Evolutionary conservation across 2,797 vertebrate genomes (phyloP).

Genomic region (Lutra lutra): DNA sequence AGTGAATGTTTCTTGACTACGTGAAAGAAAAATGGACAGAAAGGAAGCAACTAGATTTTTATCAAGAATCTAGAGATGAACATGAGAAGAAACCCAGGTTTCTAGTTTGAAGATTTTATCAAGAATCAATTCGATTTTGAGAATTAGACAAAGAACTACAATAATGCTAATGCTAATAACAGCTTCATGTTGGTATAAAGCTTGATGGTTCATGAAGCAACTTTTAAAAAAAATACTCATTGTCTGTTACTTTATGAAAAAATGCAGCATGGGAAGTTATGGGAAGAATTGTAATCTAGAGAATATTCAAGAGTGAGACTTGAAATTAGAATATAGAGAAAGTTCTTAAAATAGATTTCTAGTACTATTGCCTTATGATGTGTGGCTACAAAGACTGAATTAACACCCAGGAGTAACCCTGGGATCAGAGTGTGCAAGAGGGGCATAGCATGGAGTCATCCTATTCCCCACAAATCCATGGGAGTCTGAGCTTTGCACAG

Average conservation of each 20-base stretch:
- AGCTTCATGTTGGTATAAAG: neutral
- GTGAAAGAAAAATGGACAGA: neutral
- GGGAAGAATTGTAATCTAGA: neutral
- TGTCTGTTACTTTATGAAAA: neutral
- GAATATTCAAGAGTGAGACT: neutral
- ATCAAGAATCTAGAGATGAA: neutral
- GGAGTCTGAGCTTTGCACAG: neutral
- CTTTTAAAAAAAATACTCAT: neutral
- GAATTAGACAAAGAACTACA: neutral
- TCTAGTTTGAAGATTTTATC: neutral
- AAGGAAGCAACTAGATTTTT: neutral
- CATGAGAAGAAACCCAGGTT: neutral
- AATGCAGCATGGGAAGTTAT: neutral
- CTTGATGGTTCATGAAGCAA: neutral
- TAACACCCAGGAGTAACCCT: neutral
- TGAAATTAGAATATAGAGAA: conserved; percentile 23
- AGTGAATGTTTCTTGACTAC: conserved; percentile 9
- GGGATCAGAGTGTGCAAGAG: neutral
- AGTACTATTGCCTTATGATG: neutral
- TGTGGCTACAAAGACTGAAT: neutral
- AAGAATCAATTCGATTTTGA: conserved; percentile 26
- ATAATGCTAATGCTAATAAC: neutral
- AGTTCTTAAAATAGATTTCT: conserved; percentile 5
- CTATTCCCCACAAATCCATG: neutral
- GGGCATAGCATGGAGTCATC: neutral